phyloP scores from a whole-genome alignment of 1,140 invertebrate species.

The Saccostrea glomerata region DNA sequence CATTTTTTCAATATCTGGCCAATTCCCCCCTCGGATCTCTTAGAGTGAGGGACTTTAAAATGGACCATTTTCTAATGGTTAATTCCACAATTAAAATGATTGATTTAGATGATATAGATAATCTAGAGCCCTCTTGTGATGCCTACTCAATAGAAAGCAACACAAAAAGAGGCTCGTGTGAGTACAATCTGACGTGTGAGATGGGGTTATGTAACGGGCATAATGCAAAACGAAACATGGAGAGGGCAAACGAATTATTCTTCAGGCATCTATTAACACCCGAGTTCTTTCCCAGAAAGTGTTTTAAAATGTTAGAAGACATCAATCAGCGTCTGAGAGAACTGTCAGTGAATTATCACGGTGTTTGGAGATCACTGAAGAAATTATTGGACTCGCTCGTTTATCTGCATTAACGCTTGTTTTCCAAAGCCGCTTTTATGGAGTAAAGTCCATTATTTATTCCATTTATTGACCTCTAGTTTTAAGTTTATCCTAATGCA shows the following conservation, averaged over 20 bases:
- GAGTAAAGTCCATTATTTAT: slow-evolving; percentile 11
- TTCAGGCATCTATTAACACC: slow-evolving; percentile 71
- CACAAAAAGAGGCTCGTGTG: slow-evolving; percentile 60
- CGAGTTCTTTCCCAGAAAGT: not conserved
- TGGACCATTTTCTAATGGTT: slow-evolving; percentile 74
- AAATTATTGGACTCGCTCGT: slow-evolving; percentile 4
- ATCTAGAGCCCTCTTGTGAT: slow-evolving; percentile 74
- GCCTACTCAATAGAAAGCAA: slow-evolving; percentile 46
- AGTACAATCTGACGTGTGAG: slow-evolving; percentile 68
- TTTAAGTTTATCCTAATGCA: not conserved
- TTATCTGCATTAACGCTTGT: slow-evolving; percentile 13
- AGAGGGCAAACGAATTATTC: slow-evolving; percentile 72
- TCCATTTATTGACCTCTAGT: slow-evolving; percentile 5
- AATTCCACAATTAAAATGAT: slow-evolving; percentile 73
- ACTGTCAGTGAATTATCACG: slow-evolving; percentile 26
- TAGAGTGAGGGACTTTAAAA: slow-evolving; percentile 75
- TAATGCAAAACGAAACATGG: slow-evolving; percentile 75
- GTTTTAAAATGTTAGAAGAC: slow-evolving; percentile 22
- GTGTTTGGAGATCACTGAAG: not conserved
- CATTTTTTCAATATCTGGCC: slow-evolving; percentile 74
- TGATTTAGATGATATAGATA: slow-evolving; percentile 76
- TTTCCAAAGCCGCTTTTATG: not conserved
- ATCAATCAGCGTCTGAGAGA: slow-evolving; percentile 8
- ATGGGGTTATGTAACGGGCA: slow-evolving; percentile 72
- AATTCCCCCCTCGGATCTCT: slow-evolving; percentile 74